Base-by-base conservation (phyloP, 2,888 invertebrate species). In the Smittia sp. region DNA sequence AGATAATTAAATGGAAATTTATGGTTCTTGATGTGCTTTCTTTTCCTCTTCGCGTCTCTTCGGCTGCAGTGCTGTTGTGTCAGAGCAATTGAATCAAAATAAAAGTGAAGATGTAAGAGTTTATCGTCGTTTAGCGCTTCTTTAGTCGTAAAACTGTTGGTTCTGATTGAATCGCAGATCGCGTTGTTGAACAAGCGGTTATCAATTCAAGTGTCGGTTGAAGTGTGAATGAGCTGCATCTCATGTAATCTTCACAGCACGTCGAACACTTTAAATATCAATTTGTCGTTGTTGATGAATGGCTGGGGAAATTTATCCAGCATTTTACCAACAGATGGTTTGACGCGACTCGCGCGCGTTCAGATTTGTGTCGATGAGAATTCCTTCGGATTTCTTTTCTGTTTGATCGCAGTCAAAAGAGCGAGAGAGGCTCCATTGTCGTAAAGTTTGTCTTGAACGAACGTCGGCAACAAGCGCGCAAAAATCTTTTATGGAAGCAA, bases 1-100 rank as follows among this genome's bases (percentile, higher is more conserved):
- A 72, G 58, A 72, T 72, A 72, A 72, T 72, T 72, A 72, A 72
- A 72, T 72, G 72, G 58, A 72, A 72, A 72, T 72, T 72, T 72
- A 72, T 72, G 58, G 72, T 25, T 72, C 62, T 38, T 63, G 63
- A 27, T 63, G 63, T 63, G 27, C 27, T 27, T 63, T 63, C 11
- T 11, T 27, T 63, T 63, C 24, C 27, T 58, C 22, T 58, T n/a
- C 20, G 2, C 58, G n/a, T 58, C 63, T 6, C 27, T 11, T 18
- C 63, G 18, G 63, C 63, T 27, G n/a, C 63, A 63, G 25, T 27
- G 63, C 25, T 27, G 63, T 24, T 63, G 63, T 63, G 15, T 63
- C 25, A 63, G 63, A 63, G 63, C 63, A 63, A 63, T 27, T 63
- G 63, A 63, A 63, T 63, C 63, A 63, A 25, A 63, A 63, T n/a